Base-by-base conservation (phyloP, 2,888 invertebrate genomes). In the Ryuthela nishihirai region DNA sequence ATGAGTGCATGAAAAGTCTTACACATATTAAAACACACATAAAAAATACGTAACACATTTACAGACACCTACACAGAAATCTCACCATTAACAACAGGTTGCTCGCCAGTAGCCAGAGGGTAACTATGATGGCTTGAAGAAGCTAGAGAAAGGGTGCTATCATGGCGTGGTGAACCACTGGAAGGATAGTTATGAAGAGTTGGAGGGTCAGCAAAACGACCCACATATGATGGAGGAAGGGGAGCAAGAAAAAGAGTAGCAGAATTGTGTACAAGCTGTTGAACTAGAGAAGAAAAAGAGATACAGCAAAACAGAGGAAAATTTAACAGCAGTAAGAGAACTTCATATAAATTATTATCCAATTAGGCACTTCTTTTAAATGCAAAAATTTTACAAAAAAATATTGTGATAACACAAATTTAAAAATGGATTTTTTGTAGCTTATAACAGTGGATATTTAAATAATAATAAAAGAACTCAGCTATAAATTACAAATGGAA, bases 221-320 rank as follows among this genome's bases (percentile, higher is more conserved):
- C 21, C 21, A 39, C 18, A 7, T 44, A 36, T 15, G 44, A 34
- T 20, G 55, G 40, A 34, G 55, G 55, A 35, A 49, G 43, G 44
- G 55, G 55, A 46, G 55, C 48, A 35, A 55, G 48, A 43, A 55
- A 55, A 40, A 55, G 49, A 26, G 49, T 49, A 1, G 55, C 55
- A 39, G 55, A 55, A 49, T 55, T 55, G 25, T 55, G 55, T 39
- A 55, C 55, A 39, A 55, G 55, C 35, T 49, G 55, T 20, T 55
- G 55, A 38, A 55, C 55, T 55, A 55, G 29, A 49, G 25, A 20
- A 55, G 34, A 34, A 26, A 43, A 45, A 32, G 40, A 44, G n/a
- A 41, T n/a, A 41, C 3, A 41, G 24, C 5, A 17, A 17, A n/a
- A 38, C 18, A 39, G 34, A 34, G 5, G 17, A 17, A 34, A 34